Conservation (phyloP, 1,140 invertebrate genomes). For the Drosophila kepulauana region DNA sequence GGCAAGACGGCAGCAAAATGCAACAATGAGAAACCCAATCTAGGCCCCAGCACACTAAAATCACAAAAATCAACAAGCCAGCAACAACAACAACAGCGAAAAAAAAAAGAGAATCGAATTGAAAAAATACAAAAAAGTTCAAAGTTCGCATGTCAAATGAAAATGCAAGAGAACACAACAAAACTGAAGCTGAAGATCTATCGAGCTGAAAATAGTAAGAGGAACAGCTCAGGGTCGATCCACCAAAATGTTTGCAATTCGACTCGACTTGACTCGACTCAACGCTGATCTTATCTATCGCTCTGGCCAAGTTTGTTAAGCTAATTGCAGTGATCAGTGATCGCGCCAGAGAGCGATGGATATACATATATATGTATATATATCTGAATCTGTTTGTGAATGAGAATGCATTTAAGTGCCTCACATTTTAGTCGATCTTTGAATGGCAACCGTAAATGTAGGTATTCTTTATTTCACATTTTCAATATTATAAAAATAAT, state of each 20-base stretch:
- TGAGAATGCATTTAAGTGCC: too few relatives aligned
- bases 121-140: conserved; percentile 60
- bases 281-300: not conserved
- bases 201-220: conserved; percentile 12
- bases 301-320: not conserved
- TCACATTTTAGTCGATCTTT: too few relatives aligned
- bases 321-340: not conserved
- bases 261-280: not conserved
- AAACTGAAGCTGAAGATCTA: conserved; percentile 8
- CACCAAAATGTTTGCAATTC: conserved; percentile 2
- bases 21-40: conserved; percentile 36
- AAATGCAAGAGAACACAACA: conserved; percentile 2
- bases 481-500: too few relatives aligned
- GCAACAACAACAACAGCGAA: conserved; percentile 5
- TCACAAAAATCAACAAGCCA: too few relatives aligned
- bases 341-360: not conserved
- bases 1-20: conserved; percentile 19
- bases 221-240: conserved; percentile 30
- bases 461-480: too few relatives aligned
- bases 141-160: conserved; percentile 59
- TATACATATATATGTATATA: too few relatives aligned
- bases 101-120: conserved; percentile 8
- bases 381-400: too few relatives aligned
- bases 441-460: too few relatives aligned
- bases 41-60: conserved; percentile 6